phyloP scores from a whole-genome alignment of 2,888 invertebrate species.

The Drosophila anceps region DNA sequence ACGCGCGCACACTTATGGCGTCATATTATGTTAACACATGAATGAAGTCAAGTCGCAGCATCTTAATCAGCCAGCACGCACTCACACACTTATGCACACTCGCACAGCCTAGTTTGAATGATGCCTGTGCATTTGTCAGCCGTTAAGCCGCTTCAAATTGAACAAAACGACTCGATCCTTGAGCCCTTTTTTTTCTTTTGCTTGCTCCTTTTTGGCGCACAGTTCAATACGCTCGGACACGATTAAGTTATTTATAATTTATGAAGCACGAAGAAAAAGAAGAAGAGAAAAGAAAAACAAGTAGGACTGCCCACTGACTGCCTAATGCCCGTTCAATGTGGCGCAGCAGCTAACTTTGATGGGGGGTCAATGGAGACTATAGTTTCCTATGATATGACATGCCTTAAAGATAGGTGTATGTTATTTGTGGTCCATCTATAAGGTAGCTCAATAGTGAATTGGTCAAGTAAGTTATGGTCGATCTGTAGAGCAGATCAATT shows the following conservation, averaged over 20 bases:
- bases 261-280: conserved; percentile 47
- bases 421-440: no score
- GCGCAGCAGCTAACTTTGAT: not conserved
- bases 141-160: conserved; percentile 56
- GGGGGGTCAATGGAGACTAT: no score
- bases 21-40: conserved; percentile 66
- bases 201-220: conserved; percentile 37
- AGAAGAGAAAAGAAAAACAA: conserved; percentile 4
- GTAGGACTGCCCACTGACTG: not conserved
- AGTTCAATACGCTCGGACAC: conserved; percentile 77
- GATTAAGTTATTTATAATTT: conserved; percentile 79
- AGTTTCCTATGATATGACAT: no score
- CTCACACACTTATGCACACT: conserved; percentile 24
- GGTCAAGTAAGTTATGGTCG: no score
- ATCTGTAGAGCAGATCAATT: no score
- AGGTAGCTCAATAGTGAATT: no score
- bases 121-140: conserved; percentile 66
- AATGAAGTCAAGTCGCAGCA: conserved; percentile 74
- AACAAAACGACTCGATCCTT: conserved; percentile 50
- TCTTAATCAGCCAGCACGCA: conserved; percentile 67
- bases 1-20: conserved; percentile 37
- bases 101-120: conserved; percentile 38
- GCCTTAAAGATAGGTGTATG: no score
- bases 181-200: conserved; percentile 30
- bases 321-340: not conserved